A percentile compares a stretch with the other conserved stretches of the same genome.
These are phyloP conservation scores for Paracanthobrama guichenoti DNA, from an alignment of 2,113 vertebrate species.

Conservation along the genomic window DNA sequence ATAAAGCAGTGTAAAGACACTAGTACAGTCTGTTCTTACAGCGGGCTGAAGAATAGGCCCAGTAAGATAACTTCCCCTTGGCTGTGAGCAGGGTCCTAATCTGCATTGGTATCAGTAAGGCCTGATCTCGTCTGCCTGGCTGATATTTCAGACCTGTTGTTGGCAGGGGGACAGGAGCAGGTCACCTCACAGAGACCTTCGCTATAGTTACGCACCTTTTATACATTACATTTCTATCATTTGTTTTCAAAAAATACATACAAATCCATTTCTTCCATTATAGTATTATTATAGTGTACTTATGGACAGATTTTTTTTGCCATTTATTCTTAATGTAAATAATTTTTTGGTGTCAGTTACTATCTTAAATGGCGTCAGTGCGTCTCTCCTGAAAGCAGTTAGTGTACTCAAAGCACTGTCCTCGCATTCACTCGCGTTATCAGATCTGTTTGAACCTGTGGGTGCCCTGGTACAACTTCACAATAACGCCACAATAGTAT, in stretches of 20 bases:
- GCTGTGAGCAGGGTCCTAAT: conserved; percentile 55
- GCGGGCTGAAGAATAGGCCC: conserved; percentile 43
- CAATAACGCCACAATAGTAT: background rate
- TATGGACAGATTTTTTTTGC: background rate
- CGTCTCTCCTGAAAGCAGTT: background rate
- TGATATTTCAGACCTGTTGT: conserved; percentile 55
- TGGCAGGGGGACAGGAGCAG: conserved; percentile 29
- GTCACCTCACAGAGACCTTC: conserved; percentile 5
- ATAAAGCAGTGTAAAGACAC: conserved; percentile 43
- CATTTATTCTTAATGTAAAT: background rate
- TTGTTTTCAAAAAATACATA: background rate
- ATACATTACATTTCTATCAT: background rate
- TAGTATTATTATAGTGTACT: no score
- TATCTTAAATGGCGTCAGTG: background rate
- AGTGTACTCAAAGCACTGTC: background rate
- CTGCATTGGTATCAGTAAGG: conserved; percentile 55
- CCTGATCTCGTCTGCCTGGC: conserved; percentile 53
- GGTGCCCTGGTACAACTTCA: background rate
- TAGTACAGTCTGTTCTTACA: conserved; percentile 55
- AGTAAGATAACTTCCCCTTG: conserved; percentile 53
- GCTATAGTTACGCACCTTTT: background rate
- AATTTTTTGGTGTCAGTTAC: no score
- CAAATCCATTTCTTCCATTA: background rate
- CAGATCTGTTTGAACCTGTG: conserved; percentile 5
- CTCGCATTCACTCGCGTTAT: conserved; percentile 3